Evolutionary conservation across 2,888 invertebrate species (phyloP), one percentile per base, ranked within the genome.

Genomic region (Chironomus riparius): DNA sequence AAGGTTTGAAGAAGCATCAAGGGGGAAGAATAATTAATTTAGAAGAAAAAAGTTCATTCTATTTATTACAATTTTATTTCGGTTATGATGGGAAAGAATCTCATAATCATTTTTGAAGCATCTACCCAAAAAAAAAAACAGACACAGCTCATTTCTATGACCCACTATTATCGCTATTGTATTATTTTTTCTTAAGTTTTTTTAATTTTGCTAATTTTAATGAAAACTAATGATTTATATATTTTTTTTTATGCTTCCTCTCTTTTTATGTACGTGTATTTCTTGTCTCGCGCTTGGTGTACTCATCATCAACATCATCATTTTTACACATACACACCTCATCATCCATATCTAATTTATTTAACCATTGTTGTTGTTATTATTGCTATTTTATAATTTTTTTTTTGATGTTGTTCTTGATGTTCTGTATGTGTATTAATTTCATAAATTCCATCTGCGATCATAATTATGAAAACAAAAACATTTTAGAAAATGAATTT

Each of bases 401-500:
- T 10, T 10, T 38, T 38, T 28, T 1, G 1, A 4, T 38, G 38
- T 38, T 38, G 38, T 38, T 38, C 10, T 38, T 38, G 38, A 38
- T 38, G 10, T 38, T 38, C 38, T 38, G 38, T 38, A 38, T 38
- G 38, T 38, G 38, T 10, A 38, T 56, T 15, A 10, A 18, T 28
- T 21, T 18, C 65, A 13, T 47, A 38, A 50, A 15, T 15, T 18
- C 56, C 15, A 56, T 18, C 56, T 56, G 7, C 18, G 7, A 68
- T 38, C 68, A 68, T 68, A 15, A 38, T 68, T 28, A n/a, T 68
- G 7, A 62, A 50, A 50, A 65, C 70, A 65, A 79, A 80, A n/a
- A n/a, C n/a, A n/a, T n/a, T 77, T 10, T 38, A 38, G 38, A 38
- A 38, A 79, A 83, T 79, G 84, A 84, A 81, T 83, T 83, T 80